Percentiles rank a stretch among this genome's conserved stretches.
Conservation (phyloP, 1,140 invertebrate genomes). For the Battus philenor region DNA sequence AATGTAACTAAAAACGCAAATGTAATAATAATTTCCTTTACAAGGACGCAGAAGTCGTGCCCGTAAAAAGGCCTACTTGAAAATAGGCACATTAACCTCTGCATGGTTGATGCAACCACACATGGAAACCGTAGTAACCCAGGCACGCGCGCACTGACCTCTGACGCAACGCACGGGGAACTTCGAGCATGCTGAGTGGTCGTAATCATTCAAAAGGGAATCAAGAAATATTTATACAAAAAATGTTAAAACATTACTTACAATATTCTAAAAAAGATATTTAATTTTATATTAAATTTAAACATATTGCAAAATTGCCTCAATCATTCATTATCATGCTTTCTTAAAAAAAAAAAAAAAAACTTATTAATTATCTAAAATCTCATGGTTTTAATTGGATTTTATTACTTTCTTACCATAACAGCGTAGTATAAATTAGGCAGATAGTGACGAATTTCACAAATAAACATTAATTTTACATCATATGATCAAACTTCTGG, state of each 20-base stretch:
- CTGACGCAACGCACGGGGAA: conserved; percentile 49
- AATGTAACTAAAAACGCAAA: neutral
- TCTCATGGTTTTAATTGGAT: too few relatives aligned
- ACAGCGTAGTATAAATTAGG: too few relatives aligned
- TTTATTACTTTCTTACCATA: too few relatives aligned
- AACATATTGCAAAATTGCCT: too few relatives aligned
- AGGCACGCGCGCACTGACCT: conserved; percentile 58
- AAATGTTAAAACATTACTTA: neutral
- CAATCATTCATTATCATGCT: too few relatives aligned
- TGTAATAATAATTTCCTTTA: neutral
- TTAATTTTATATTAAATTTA: too few relatives aligned
- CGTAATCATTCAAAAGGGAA: conserved; percentile 22
- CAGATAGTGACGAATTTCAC: too few relatives aligned
- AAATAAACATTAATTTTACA: too few relatives aligned
- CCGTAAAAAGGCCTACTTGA: conserved; percentile 24
- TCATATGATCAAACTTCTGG: too few relatives aligned
- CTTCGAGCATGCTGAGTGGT: conserved; percentile 44
- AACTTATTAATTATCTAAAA: too few relatives aligned
- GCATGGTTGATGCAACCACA: conserved; percentile 37
- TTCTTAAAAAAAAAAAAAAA: too few relatives aligned
- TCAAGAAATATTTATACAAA: conserved; percentile 18
- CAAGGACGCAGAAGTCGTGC: conserved; percentile 19
- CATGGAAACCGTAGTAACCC: conserved; percentile 27
- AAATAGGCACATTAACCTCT: conserved; percentile 54
- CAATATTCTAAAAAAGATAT: too few relatives aligned